Evolutionary conservation across 2,888 invertebrate genomes (phyloP).

Genomic region (Stratiomys singularior): DNA sequence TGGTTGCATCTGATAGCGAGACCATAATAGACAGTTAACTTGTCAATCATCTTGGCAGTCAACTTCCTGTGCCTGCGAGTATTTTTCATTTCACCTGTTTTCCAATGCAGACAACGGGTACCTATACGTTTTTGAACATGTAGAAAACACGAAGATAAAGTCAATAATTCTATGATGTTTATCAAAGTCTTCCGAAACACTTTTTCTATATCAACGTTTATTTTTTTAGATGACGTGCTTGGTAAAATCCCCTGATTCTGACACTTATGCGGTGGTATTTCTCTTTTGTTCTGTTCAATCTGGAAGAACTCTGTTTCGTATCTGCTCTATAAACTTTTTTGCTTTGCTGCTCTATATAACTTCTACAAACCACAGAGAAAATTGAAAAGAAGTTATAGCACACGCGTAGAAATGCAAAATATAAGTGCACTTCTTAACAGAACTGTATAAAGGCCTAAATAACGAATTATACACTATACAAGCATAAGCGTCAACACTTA

Average conservation of each 20-base stretch:
- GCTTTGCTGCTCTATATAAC: not conserved
- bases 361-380: not conserved
- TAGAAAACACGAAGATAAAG: no score
- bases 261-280: not conserved
- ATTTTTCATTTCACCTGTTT: not conserved
- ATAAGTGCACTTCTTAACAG: not conserved
- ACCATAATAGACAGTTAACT: constrained; percentile 50
- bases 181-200: not conserved
- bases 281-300: not conserved
- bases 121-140: no score
- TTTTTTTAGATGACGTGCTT: not conserved
- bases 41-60: constrained; percentile 27
- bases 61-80: not conserved
- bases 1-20: constrained; percentile 46
- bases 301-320: not conserved
- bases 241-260: no score
- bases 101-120: no score
- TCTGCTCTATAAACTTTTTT: not conserved
- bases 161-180: not conserved
- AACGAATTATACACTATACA: not conserved
- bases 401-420: not conserved
- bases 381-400: not conserved
- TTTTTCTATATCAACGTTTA: not conserved
- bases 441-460: not conserved
- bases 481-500: not conserved